phyloP scores from a whole-genome alignment of 2,888 invertebrate genomes.

The Metallyticus violacea region DNA sequence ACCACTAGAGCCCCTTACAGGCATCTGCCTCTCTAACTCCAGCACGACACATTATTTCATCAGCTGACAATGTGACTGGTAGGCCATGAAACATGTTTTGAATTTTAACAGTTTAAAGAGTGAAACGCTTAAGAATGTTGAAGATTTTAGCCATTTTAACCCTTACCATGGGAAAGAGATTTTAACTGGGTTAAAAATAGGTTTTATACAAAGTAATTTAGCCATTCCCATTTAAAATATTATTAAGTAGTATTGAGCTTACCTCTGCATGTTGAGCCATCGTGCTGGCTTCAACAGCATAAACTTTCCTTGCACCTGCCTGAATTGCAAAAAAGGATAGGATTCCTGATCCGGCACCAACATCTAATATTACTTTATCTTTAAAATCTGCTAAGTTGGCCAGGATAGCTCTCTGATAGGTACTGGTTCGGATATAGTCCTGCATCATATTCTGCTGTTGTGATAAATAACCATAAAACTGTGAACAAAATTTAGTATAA shows the following conservation, averaged over 20 bases:
- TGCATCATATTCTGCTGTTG: constrained; percentile 99
- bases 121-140: too few relatives aligned
- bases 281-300: constrained; percentile 98
- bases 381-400: constrained; percentile 90
- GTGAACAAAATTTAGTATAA: constrained; percentile 37
- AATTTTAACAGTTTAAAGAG: too few relatives aligned
- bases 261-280: constrained; percentile 95
- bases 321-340: constrained; percentile 97
- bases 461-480: constrained; percentile 98
- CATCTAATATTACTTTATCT: constrained; percentile 92
- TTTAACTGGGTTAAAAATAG: too few relatives aligned
- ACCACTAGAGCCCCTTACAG: too few relatives aligned
- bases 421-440: constrained; percentile 96
- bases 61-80: too few relatives aligned
- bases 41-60: too few relatives aligned
- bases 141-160: too few relatives aligned
- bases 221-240: too few relatives aligned
- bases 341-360: constrained; percentile 98
- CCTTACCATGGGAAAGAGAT: too few relatives aligned
- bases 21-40: too few relatives aligned
- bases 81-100: too few relatives aligned
- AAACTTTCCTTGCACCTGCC: constrained; percentile 93
- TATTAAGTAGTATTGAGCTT: constrained; percentile 25
- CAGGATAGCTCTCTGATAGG: constrained; percentile 95
- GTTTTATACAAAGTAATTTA: too few relatives aligned